These are phyloP conservation scores for Agrochola circellaris DNA, from an alignment of 2,888 invertebrate genomes.

Conservation along the genomic window DNA sequence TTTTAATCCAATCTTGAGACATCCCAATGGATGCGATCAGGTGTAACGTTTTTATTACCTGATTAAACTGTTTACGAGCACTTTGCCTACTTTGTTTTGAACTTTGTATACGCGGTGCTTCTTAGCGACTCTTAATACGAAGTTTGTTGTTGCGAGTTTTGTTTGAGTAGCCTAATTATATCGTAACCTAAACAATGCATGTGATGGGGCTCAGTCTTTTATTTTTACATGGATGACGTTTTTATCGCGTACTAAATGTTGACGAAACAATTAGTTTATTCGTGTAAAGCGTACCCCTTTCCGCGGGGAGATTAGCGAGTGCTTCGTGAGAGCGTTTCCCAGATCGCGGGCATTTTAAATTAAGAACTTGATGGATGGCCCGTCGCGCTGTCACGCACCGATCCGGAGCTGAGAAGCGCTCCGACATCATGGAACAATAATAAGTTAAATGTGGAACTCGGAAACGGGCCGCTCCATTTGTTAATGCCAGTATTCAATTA, in stretches of 20 bases:
- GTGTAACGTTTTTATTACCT: slow-evolving; percentile 88
- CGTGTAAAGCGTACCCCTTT: slow-evolving; percentile 80
- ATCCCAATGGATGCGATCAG: slow-evolving; percentile 85
- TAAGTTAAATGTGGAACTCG: slow-evolving; percentile 89
- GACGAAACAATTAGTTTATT: slow-evolving; percentile 83
- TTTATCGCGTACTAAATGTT: slow-evolving; percentile 80
- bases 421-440: slow-evolving; percentile 87
- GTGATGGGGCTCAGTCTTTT: slow-evolving; percentile 69
- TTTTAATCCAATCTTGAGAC: slow-evolving; percentile 83
- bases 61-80: slow-evolving; percentile 88
- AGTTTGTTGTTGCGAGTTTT: slow-evolving; percentile 75
- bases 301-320: slow-evolving; percentile 83
- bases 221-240: slow-evolving; percentile 69
- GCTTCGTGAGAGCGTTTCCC: slow-evolving; percentile 81
- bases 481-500: slow-evolving; percentile 90
- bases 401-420: slow-evolving; percentile 78
- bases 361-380: slow-evolving; percentile 89
- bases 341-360: slow-evolving; percentile 89
- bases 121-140: slow-evolving; percentile 77
- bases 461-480: slow-evolving; percentile 88
- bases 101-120: slow-evolving; percentile 79
- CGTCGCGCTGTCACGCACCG: slow-evolving; percentile 86
- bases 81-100: slow-evolving; percentile 86
- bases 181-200: slow-evolving; percentile 72
- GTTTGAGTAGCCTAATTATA: slow-evolving; percentile 78